These are phyloP conservation scores for Pygoscelis adeliae DNA, from an alignment of 2,113 vertebrate species.

Conservation along the genomic window DNA sequence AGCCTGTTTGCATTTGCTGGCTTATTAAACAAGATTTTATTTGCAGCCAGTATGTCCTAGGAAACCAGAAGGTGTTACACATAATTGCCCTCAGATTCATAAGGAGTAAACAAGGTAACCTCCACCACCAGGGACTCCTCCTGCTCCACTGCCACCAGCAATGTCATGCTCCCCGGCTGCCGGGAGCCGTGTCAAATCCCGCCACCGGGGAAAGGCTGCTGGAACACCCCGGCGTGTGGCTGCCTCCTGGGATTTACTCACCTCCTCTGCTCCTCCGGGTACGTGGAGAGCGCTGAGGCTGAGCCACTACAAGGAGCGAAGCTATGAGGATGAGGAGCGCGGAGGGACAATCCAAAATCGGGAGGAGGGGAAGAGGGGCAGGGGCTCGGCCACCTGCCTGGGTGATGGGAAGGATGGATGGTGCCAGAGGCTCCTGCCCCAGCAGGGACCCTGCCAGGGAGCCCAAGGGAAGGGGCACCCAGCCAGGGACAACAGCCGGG, in stretches of 20 bases:
- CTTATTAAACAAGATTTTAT: slow-evolving; percentile 29
- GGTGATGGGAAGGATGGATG: background rate
- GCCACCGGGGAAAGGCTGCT: background rate
- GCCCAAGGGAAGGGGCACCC: background rate
- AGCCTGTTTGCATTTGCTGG: background rate
- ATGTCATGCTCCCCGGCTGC: background rate
- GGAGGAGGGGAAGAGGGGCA: background rate
- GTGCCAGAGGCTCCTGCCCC: background rate
- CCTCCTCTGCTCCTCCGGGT: background rate
- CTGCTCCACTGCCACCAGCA: background rate
- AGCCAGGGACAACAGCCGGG: accelerated
- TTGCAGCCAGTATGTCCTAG: background rate
- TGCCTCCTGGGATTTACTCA: background rate
- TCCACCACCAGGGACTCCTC: background rate
- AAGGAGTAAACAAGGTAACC: background rate
- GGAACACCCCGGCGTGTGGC: accelerated
- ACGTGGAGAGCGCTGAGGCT: background rate
- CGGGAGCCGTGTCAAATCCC: background rate
- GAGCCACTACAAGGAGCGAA: background rate
- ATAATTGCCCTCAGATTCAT: background rate
- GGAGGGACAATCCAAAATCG: accelerated
- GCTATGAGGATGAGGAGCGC: background rate
- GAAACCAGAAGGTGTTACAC: background rate
- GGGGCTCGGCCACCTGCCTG: background rate
- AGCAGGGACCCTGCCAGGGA: background rate